phyloP scores from a whole-genome alignment of 2,797 vertebrate species.

The Urophycis tenuis region DNA sequence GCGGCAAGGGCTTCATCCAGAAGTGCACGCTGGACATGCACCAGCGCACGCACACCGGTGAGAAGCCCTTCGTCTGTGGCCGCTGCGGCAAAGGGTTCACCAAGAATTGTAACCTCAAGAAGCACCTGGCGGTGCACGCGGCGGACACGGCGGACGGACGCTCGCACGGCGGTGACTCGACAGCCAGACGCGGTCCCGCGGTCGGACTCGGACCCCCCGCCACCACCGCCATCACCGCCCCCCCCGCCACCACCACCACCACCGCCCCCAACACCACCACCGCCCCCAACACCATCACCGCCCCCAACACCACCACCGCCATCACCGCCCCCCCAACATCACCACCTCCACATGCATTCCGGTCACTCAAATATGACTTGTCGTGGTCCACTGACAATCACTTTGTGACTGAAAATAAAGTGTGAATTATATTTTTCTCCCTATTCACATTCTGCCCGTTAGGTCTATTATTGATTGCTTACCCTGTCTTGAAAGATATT shows the following conservation, averaged over 20 bases:
- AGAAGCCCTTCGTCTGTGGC: slow-evolving; percentile 69
- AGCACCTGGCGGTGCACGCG: slow-evolving; percentile 54
- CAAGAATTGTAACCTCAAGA: slow-evolving; percentile 62
- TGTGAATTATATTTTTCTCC: neutral
- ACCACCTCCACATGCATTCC: slow-evolving; percentile 32
- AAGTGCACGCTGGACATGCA: slow-evolving; percentile 77
- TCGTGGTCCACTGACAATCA: neutral
- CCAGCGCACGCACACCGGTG: slow-evolving; percentile 72
- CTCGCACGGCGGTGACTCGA: neutral
- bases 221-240: neutral
- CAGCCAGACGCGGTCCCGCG: neutral
- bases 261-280: too few species aligned
- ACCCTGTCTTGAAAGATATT: neutral
- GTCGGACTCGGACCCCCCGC: neutral
- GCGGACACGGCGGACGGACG: slow-evolving; percentile 27
- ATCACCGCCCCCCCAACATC: too few species aligned
- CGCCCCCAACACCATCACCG: too few species aligned
- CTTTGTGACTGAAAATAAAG: neutral
- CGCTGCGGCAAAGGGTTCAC: slow-evolving; percentile 69
- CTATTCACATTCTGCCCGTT: neutral
- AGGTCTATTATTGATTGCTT: neutral
- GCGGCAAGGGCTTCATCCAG: slow-evolving; percentile 73
- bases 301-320: neutral
- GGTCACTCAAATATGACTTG: slow-evolving; percentile 10
- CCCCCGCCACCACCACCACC: neutral